Conservation (phyloP, 2,113 vertebrate genomes). For the Felis chaus region DNA sequence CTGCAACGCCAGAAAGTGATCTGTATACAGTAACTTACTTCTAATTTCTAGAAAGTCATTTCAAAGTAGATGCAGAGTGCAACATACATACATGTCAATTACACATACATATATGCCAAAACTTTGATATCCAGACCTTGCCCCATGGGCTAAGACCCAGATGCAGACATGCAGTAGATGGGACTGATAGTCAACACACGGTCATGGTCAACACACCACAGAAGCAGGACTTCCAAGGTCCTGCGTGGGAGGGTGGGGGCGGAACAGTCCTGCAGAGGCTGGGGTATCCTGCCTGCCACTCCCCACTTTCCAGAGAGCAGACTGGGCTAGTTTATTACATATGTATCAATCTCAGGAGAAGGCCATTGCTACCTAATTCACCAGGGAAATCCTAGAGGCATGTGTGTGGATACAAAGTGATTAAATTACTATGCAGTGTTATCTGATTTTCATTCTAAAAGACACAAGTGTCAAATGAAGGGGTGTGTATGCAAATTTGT, state of each 20-base stretch:
- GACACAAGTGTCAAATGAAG: conserved; percentile 31
- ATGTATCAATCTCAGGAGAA: conserved; percentile 36
- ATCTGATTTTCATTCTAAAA: conserved; percentile 11
- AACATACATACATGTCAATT: neutral
- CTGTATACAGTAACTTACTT: neutral
- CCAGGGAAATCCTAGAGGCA: conserved; percentile 30
- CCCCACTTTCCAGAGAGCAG: neutral
- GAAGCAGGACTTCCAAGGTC: rapidly evolving
- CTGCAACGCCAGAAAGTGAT: neutral
- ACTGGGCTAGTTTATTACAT: neutral
- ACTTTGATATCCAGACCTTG: neutral
- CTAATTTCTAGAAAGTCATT: neutral
- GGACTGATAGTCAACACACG: neutral
- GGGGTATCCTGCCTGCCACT: neutral
- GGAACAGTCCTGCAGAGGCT: neutral
- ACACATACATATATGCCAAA: neutral
- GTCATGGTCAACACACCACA: neutral
- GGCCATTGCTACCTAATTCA: neutral
- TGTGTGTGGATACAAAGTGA: conserved; percentile 15
- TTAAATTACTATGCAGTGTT: neutral
- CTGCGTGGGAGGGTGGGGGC: too few relatives aligned
- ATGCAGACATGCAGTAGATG: neutral
- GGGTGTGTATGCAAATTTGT: neutral
- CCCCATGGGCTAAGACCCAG: neutral
- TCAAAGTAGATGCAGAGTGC: neutral